Conservation (phyloP, 2,113 vertebrate species). For the Vireo altiloquus region DNA sequence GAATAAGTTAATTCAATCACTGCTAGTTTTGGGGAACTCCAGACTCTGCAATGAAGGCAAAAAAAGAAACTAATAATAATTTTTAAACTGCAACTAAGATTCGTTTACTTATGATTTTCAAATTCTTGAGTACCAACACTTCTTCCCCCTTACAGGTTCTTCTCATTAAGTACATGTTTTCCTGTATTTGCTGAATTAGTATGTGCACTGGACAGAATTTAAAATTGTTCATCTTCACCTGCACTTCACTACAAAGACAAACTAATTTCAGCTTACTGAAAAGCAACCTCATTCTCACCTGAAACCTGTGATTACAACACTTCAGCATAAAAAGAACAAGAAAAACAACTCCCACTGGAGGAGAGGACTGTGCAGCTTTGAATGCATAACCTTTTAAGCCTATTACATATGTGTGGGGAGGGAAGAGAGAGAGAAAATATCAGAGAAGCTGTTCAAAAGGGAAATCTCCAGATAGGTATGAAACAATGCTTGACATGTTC, state of each 20-base stretch:
- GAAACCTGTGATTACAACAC: background rate
- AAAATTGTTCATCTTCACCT: background rate
- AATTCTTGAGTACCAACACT: background rate
- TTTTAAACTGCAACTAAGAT: background rate
- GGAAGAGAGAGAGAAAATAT: background rate
- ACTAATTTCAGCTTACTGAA: background rate
- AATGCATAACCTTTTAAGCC: background rate
- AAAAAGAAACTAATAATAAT: background rate
- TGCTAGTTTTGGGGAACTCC: background rate
- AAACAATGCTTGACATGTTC: background rate
- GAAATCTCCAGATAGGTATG: background rate
- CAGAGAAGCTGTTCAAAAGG: background rate
- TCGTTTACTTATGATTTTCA: background rate
- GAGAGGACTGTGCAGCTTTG: background rate
- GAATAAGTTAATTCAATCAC: background rate
- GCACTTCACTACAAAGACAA: background rate
- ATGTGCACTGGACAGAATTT: fast-evolving
- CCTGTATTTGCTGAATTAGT: background rate
- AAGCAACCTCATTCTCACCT: background rate
- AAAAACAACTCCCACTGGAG: background rate
- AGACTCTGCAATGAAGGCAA: background rate
- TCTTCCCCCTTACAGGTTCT: background rate
- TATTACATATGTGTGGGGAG: background rate
- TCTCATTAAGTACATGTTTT: background rate
- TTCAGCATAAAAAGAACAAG: background rate